Percentiles rank a stretch among this genome's conserved stretches.
Conservation (phyloP, 1,140 invertebrate species). For the Caerostris extrusa region DNA sequence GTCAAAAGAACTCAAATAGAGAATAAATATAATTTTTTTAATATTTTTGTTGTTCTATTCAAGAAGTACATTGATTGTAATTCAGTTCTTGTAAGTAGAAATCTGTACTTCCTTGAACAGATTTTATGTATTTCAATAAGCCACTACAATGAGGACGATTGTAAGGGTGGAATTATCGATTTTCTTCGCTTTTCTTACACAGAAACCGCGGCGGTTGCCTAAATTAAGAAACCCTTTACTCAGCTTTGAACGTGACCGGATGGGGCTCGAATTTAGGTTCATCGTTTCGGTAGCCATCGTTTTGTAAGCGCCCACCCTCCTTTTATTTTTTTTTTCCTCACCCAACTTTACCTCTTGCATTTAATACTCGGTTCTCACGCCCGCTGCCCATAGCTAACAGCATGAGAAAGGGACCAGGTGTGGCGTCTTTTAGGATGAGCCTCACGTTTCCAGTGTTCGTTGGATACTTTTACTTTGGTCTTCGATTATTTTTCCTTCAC, state of each 20-base stretch:
- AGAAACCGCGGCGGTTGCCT: neutral
- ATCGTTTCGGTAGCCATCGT: slow-evolving; percentile 18
- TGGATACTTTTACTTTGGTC: slow-evolving; percentile 9
- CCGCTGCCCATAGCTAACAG: neutral
- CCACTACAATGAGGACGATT: neutral
- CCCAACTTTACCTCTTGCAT: neutral
- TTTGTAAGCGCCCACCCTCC: slow-evolving; percentile 39
- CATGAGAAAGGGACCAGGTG: slow-evolving; percentile 37
- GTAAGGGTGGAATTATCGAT: neutral
- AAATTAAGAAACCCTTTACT: slow-evolving; percentile 36
- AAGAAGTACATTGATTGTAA: too few species aligned
- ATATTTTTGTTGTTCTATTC: too few species aligned
- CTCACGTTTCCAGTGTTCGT: slow-evolving; percentile 15
- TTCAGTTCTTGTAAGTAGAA: too few species aligned
- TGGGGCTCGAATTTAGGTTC: neutral
- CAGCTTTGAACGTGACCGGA: slow-evolving; percentile 23
- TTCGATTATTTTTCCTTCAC: slow-evolving; percentile 15
- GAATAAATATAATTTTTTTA: too few species aligned
- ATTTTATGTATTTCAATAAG: too few species aligned
- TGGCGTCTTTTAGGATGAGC: neutral
- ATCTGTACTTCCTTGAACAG: too few species aligned
- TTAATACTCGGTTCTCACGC: slow-evolving; percentile 13
- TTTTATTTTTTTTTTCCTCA: neutral
- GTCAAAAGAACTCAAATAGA: too few species aligned
- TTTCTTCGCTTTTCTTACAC: slow-evolving; percentile 1